Evolutionary conservation across 53 echinoderm and acorn worm species (phyloP).

Genomic region (Temnopleurus reevesii): DNA sequence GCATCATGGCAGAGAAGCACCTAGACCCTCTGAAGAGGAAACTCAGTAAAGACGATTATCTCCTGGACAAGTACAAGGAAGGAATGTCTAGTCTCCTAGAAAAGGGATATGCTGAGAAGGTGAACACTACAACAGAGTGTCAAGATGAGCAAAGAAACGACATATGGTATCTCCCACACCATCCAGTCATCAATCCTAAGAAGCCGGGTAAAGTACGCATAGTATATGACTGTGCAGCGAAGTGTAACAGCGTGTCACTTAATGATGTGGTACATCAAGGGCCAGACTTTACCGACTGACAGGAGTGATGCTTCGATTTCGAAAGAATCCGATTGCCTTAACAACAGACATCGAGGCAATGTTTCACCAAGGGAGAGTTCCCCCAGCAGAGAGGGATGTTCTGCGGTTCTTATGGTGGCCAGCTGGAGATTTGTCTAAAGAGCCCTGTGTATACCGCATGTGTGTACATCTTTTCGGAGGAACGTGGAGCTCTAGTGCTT

Average conservation of each 20-base stretch:
- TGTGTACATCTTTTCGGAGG: slow-evolving; percentile 77
- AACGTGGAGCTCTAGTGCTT: slow-evolving; percentile 62
- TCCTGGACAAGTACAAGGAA: not conserved
- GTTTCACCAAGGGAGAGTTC: slow-evolving; percentile 72
- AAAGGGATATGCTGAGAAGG: slow-evolving; percentile 51
- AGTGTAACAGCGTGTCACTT: slow-evolving; percentile 55
- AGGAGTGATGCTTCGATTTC: slow-evolving; percentile 69
- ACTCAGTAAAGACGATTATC: slow-evolving; percentile 35
- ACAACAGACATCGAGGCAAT: slow-evolving; percentile 71
- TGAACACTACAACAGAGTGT: too few relatives aligned
- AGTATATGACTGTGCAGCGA: slow-evolving; percentile 74
- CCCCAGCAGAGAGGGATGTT: slow-evolving; percentile 50
- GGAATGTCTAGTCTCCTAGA: slow-evolving; percentile 14
- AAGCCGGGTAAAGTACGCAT: slow-evolving; percentile 68
- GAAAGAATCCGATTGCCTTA: slow-evolving; percentile 59
- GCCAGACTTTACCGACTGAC: slow-evolving; percentile 66
- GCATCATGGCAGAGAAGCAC: slow-evolving; percentile 52
- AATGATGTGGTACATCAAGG: slow-evolving; percentile 65
- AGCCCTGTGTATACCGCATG: slow-evolving; percentile 66
- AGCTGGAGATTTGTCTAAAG: slow-evolving; percentile 8
- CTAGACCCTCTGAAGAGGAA: slow-evolving; percentile 51
- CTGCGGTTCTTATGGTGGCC: slow-evolving; percentile 74
- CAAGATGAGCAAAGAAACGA: not conserved
- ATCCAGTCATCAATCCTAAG: slow-evolving; percentile 54
- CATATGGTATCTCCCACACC: slow-evolving; percentile 72